Evolutionary conservation across 2,888 invertebrate genomes (phyloP), one percentile per base, ranked within the genome.

Genomic region (Pyralis farinalis): DNA sequence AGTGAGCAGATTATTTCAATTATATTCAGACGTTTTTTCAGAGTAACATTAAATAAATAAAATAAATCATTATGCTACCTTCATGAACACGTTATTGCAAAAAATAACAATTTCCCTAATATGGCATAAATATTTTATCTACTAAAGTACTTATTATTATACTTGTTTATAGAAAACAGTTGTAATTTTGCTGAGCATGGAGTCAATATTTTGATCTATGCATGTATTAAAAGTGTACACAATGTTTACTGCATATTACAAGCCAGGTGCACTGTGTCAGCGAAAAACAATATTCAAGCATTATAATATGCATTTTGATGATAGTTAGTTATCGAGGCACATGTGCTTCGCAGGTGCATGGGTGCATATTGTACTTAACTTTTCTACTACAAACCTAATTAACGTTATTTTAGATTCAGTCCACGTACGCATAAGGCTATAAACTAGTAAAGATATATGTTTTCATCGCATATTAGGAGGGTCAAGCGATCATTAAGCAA

Each of bases 341-440:
- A 40, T 48, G 42, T 33, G 16, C 21, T 12, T 16, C 9, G 42
- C 49, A 49, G 48, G 40, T 49, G 49, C 34, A 22, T 30, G 7
- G 7, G 21, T 34, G 20, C 22, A 30, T 37, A 37, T 33, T 28
- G 12, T 7, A 39, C 38, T 42, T 27, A 29, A 12, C 37, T 31
- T 36, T 20, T 16, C 37, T 32, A 16, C 30, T 25, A 7, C 32
- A 7, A 22, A 37, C 40, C 37, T 39, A 40, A 44, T 44, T 42
- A 44, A 40, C 34, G 32, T 21, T 32, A 37, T 42, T 43, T 43
- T n/a, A 12, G 25, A 3, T 10, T 12, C 28, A 1, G 4, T 12
- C 8, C 16, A 29, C 8, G 10, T 20, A 29, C 9, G 8, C 16
- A 28, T 28, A 16, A 4, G 25, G 11, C 7, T 34, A 34, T 25